These are phyloP conservation scores for Tetragnatha montana DNA, from an alignment of 2,888 invertebrate genomes.

Conservation along the genomic window DNA sequence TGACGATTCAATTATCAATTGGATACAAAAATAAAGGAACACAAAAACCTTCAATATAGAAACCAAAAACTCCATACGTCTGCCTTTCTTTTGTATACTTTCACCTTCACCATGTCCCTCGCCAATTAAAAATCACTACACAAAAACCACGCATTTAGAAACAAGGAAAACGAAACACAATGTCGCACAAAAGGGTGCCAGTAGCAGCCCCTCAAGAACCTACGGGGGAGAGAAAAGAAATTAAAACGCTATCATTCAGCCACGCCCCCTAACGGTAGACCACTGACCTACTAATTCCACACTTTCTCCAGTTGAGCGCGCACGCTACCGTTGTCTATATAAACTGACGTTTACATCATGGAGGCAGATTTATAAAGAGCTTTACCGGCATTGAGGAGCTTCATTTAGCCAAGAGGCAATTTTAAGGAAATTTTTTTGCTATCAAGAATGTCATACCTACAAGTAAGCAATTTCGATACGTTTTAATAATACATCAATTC, in stretches of 20 bases:
- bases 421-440: neutral
- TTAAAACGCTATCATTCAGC: slow-evolving; percentile 37
- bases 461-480: slow-evolving; percentile 6
- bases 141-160: slow-evolving; percentile 43
- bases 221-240: slow-evolving; percentile 23
- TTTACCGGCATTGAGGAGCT: neutral
- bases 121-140: slow-evolving; percentile 19
- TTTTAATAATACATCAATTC: too few relatives aligned
- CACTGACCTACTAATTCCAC: slow-evolving; percentile 58
- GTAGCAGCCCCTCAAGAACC: slow-evolving; percentile 36
- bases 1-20: too few relatives aligned
- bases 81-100: slow-evolving; percentile 1
- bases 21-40: too few relatives aligned
- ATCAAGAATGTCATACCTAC: slow-evolving; percentile 1
- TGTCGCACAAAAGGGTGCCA: slow-evolving; percentile 25
- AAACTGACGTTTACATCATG: slow-evolving; percentile 12
- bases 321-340: slow-evolving; percentile 65
- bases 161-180: slow-evolving; percentile 42
- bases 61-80: too few relatives aligned
- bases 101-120: slow-evolving; percentile 14
- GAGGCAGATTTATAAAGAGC: slow-evolving; percentile 26
- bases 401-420: neutral
- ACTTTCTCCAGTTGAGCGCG: slow-evolving; percentile 57
- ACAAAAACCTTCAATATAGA: too few relatives aligned
- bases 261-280: slow-evolving; percentile 61